Conservation (phyloP, 23 tunicate species). For the Halocynthia aurantium region DNA sequence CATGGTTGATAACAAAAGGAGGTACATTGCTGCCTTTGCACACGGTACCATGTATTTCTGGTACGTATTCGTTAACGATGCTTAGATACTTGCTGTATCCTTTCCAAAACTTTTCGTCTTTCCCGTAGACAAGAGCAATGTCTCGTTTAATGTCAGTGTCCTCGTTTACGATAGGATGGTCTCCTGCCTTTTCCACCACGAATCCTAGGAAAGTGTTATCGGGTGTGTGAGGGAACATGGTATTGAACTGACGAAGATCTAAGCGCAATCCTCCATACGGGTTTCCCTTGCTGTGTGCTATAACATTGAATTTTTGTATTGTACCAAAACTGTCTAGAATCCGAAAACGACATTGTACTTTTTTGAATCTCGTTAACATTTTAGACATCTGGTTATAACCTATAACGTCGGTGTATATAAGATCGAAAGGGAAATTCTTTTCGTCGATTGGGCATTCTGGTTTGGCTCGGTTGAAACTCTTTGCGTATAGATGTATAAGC, state of each 20-base stretch:
- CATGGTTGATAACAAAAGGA: slow-evolving; percentile 60
- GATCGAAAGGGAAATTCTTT: slow-evolving; percentile 1
- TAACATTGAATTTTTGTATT: neutral
- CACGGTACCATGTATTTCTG: slow-evolving; percentile 71
- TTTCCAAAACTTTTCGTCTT: slow-evolving; percentile 63
- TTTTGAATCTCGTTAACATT: slow-evolving; percentile 8
- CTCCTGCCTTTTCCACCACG: slow-evolving; percentile 39
- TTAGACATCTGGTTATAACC: slow-evolving; percentile 1
- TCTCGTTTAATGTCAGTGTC: neutral
- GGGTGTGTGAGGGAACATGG: slow-evolving; percentile 69
- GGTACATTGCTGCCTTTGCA: slow-evolving; percentile 24
- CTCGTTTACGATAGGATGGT: neutral
- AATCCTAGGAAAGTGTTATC: slow-evolving; percentile 92
- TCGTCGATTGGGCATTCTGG: neutral
- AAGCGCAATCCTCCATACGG: slow-evolving; percentile 10
- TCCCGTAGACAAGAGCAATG: slow-evolving; percentile 78
- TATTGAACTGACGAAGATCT: slow-evolving; percentile 8
- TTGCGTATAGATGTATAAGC: neutral
- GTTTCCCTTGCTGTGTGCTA: neutral
- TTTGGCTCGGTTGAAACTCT: neutral
- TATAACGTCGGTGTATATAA: slow-evolving; percentile 11
- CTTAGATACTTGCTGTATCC: slow-evolving; percentile 38
- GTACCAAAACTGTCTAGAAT: slow-evolving; percentile 23
- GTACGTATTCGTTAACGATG: slow-evolving; percentile 38
- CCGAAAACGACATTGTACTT: slow-evolving; percentile 10